Percentiles rank a stretch among this genome's conserved stretches.
Evolutionary conservation across 2,113 vertebrate species (phyloP).

Genomic region (Microcebus jonahi): DNA sequence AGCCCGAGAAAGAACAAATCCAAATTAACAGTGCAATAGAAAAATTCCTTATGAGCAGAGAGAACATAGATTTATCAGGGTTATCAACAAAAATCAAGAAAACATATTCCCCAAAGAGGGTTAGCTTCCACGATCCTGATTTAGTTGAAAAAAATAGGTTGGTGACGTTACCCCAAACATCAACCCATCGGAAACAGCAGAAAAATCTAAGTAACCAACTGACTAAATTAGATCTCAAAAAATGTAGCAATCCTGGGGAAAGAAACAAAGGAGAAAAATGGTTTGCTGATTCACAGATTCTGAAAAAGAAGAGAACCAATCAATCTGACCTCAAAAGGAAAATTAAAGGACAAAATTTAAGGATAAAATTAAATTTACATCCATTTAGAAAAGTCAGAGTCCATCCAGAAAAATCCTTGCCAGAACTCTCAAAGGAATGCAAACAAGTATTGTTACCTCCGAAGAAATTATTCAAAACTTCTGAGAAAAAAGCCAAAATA

Average conservation of each 20-base stretch:
- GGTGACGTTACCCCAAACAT: constrained; percentile 37
- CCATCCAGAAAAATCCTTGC: constrained; percentile 80
- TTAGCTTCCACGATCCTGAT: constrained; percentile 84
- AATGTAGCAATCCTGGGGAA: neutral
- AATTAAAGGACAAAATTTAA: constrained; percentile 80
- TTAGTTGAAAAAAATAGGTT: constrained; percentile 35
- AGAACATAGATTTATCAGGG: constrained; percentile 33
- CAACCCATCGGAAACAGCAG: neutral
- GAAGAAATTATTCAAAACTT: constrained; percentile 63
- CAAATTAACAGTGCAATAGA: constrained; percentile 70
- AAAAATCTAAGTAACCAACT: neutral
- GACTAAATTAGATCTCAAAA: neutral
- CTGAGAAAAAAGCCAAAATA: constrained; percentile 40
- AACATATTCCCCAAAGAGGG: constrained; percentile 75
- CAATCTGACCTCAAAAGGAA: constrained; percentile 67
- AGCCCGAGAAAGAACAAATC: constrained; percentile 71
- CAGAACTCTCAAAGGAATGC: neutral
- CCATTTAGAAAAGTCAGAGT: constrained; percentile 87
- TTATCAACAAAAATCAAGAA: constrained; percentile 74
- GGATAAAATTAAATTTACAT: constrained; percentile 89
- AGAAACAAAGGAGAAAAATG: constrained; percentile 3
- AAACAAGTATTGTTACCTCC: neutral
- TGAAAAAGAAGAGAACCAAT: constrained; percentile 47
- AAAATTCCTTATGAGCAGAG: constrained; percentile 66
- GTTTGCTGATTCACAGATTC: neutral